Base-by-base conservation (phyloP, 2,888 invertebrate genomes). In the Bembecia ichneumoniformis region DNA sequence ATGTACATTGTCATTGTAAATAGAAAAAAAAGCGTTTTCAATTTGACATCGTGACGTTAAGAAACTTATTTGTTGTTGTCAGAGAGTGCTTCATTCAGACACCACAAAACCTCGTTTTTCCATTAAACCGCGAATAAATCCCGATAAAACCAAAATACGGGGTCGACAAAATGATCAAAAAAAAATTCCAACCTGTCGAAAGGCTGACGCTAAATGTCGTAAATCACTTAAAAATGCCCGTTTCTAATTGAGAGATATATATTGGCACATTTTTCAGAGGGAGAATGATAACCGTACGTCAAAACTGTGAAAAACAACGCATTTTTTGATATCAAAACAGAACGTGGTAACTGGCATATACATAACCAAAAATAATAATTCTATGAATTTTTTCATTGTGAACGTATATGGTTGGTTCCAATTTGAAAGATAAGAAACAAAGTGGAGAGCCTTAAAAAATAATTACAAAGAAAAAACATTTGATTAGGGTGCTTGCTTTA, bases 211-310 rank as follows among this genome's bases (percentile, higher is more conserved):
- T 51, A 57, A 66, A 69, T 56, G 61, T 56, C 64, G 62, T 68
- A 68, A 68, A 68, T 75, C 71, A 74, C 62, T 66, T 66, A 66
- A 34, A 20, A 56, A 54, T 53, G 63, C 55, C 55, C 50, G 49
- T 59, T 66, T 72, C 69, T 81, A 80, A 80, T 79, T 77, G 78
- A 69, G 70, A 70, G 67, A 77, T 75, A 74, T 77, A 70, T 78
- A 80, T 79, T 65, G 77, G 74, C 63, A 68, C 67, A 74, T 78
- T 71, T 77, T 74, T 79, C 71, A 68, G 51, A 55, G 57, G 60
- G 53, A 47, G 51, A 46, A 57, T 48, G 53, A 57, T 46, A 28
- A 47, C 45, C 17, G 43, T 47, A 35, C 45, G 54, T 52, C 58
- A 56, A 55, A 53, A 51, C 44, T 46, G 54, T 34, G 44, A 44